Evolutionary conservation across 2,797 vertebrate species (phyloP).

Genomic region (Heterohyrax brucei): DNA sequence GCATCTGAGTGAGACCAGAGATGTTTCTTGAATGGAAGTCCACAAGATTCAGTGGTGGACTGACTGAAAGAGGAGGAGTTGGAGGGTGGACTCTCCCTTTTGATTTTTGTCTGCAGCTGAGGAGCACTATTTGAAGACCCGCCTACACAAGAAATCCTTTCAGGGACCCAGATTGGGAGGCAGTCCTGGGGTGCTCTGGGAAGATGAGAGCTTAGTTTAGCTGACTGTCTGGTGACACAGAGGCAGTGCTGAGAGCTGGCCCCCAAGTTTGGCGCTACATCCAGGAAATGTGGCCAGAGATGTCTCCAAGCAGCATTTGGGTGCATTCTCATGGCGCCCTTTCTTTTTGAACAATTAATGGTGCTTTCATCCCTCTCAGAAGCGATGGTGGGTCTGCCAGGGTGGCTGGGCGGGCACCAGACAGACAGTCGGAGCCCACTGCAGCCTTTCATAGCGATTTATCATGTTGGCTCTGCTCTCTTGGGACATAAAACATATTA

Average conservation of each 20-base stretch:
- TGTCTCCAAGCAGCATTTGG: constrained; percentile 68
- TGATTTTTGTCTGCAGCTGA: accelerated
- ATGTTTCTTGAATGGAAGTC: not conserved
- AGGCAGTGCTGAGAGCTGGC: not conserved
- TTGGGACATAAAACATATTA: constrained; percentile 86
- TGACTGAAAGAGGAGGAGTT: not conserved
- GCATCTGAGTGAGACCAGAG: not conserved
- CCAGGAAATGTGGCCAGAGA: not conserved
- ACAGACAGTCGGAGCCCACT: constrained; percentile 87
- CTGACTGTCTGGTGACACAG: not conserved
- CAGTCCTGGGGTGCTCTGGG: not conserved
- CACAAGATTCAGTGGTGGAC: not conserved
- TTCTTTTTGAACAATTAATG: constrained; percentile 89
- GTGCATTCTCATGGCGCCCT: constrained; percentile 81
- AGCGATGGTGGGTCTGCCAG: constrained; percentile 81
- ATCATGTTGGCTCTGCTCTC: constrained; percentile 89
- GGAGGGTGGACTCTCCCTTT: not conserved
- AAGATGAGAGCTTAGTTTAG: not conserved
- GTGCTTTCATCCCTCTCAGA: constrained; percentile 88
- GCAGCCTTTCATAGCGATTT: constrained; percentile 87
- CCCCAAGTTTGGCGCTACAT: constrained; percentile 1
- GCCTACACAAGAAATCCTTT: not conserved
- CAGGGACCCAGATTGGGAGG: not conserved
- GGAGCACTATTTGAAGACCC: not conserved
- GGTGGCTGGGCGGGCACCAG: constrained; percentile 85